Evolutionary conservation across 1,140 invertebrate genomes (phyloP).

Genomic region (Trichonephila clavipes): DNA sequence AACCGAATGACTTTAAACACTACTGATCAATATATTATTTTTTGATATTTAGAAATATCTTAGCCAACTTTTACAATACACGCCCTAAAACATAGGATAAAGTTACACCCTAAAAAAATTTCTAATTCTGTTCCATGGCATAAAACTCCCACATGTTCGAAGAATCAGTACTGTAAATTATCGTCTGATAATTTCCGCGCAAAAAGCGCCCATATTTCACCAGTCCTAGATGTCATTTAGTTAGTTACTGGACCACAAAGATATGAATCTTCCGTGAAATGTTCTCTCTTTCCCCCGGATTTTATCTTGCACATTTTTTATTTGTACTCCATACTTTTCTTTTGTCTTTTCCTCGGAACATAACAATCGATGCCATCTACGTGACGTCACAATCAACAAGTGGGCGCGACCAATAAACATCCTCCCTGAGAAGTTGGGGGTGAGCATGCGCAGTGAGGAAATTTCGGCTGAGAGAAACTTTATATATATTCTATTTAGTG

Average conservation of each 20-base stretch:
- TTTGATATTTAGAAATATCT: too few relatives aligned
- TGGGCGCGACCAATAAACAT: slow-evolving; percentile 68
- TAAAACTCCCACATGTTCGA: not conserved
- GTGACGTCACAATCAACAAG: slow-evolving; percentile 75
- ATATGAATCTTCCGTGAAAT: slow-evolving; percentile 16
- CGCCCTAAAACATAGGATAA: not conserved
- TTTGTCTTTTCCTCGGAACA: not conserved
- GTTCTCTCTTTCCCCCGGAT: not conserved
- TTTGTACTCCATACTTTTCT: not conserved
- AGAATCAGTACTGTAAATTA: not conserved
- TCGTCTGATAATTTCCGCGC: not conserved
- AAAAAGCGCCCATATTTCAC: not conserved
- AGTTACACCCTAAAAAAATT: not conserved
- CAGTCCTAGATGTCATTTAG: not conserved
- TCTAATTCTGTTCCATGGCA: not conserved
- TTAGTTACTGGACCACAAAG: not conserved
- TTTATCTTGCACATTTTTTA: not conserved
- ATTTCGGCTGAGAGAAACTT: slow-evolving; percentile 50
- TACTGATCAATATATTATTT: too few relatives aligned
- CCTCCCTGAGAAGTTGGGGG: slow-evolving; percentile 39
- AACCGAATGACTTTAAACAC: too few relatives aligned
- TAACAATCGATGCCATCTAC: slow-evolving; percentile 54
- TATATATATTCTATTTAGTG: slow-evolving; percentile 66
- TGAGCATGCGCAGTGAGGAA: slow-evolving; percentile 33
- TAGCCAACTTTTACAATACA: not conserved